Evolutionary conservation across 1,140 invertebrate genomes (phyloP).

Genomic region (Lordiphosa collinella): DNA sequence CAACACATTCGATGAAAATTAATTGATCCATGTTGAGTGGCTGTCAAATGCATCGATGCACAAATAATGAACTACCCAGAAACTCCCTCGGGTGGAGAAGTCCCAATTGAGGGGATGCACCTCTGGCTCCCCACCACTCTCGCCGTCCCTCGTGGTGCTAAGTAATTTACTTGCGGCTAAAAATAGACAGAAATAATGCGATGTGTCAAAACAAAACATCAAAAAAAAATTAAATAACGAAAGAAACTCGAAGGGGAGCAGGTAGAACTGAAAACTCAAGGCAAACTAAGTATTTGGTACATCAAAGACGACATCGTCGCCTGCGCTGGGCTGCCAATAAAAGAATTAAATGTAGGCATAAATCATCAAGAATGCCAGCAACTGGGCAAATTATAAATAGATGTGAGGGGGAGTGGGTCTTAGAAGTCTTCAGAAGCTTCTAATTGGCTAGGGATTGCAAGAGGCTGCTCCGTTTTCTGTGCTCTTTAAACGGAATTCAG

Average conservation of each 20-base stretch:
- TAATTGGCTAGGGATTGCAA: conserved; percentile 27
- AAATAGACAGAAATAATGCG: conserved; percentile 71
- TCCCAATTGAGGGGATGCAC: conserved; percentile 45
- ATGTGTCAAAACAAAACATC: conserved; percentile 75
- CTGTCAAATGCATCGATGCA: conserved; percentile 62
- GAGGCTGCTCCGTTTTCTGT: conserved; percentile 10
- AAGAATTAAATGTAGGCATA: conserved; percentile 65
- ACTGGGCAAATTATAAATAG: conserved; percentile 64
- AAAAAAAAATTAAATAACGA: conserved; percentile 35
- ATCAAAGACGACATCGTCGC: conserved; percentile 50
- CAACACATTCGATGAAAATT: conserved; percentile 56
- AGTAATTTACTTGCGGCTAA: conserved; percentile 60
- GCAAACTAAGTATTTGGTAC: conserved; percentile 28
- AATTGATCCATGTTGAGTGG: conserved; percentile 66
- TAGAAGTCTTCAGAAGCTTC: conserved; percentile 25
- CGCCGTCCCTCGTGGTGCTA: conserved; percentile 14
- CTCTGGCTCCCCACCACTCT: background rate
- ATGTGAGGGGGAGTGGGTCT: conserved; percentile 7
- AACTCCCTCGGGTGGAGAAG: conserved; percentile 39
- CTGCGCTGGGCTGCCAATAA: conserved; percentile 62
- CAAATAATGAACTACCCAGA: conserved; percentile 38
- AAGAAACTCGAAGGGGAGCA: background rate
- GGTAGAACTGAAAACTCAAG: conserved; percentile 19
- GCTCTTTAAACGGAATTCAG: conserved; percentile 67
- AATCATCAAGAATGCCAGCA: conserved; percentile 61